Conservation (phyloP, 2,113 vertebrate species). For the Ciconia maguari region DNA sequence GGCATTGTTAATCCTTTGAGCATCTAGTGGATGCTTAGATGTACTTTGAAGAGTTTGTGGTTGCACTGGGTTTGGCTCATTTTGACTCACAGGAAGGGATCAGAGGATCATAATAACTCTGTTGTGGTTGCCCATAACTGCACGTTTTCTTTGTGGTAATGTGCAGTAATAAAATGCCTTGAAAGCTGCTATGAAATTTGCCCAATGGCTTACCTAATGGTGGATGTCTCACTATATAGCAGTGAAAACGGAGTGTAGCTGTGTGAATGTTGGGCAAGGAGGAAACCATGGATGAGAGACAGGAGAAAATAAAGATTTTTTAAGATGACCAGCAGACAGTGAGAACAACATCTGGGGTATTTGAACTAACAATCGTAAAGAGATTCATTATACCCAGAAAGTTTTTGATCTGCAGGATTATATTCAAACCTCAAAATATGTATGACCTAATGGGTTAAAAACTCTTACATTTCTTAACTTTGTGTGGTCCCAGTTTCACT, state of each 20-base stretch:
- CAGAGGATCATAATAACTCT: not conserved
- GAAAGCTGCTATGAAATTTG: not conserved
- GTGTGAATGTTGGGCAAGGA: not conserved
- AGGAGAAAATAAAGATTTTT: not conserved
- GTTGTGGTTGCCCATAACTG: constrained; percentile 7
- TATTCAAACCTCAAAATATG: not conserved
- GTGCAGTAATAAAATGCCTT: not conserved
- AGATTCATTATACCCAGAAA: not conserved
- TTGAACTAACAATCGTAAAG: not conserved
- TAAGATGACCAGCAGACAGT: not conserved
- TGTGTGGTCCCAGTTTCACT: not conserved
- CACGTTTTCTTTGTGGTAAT: not conserved
- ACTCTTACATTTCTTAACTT: not conserved
- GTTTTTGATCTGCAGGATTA: not conserved
- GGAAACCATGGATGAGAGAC: not conserved
- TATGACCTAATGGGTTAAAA: not conserved
- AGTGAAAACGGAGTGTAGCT: not conserved
- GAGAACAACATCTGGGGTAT: not conserved
- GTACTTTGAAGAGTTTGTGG: not conserved
- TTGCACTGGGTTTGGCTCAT: not conserved
- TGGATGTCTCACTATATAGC: not conserved
- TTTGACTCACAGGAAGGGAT: constrained; percentile 2
- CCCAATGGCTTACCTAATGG: not conserved
- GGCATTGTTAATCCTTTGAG: not conserved
- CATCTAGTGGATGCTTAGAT: not conserved